Percentiles rank a stretch among this genome's conserved stretches.
These are phyloP conservation scores for Urosaurus nigricauda DNA, from an alignment of 2,797 vertebrate species.

Conservation along the genomic window DNA sequence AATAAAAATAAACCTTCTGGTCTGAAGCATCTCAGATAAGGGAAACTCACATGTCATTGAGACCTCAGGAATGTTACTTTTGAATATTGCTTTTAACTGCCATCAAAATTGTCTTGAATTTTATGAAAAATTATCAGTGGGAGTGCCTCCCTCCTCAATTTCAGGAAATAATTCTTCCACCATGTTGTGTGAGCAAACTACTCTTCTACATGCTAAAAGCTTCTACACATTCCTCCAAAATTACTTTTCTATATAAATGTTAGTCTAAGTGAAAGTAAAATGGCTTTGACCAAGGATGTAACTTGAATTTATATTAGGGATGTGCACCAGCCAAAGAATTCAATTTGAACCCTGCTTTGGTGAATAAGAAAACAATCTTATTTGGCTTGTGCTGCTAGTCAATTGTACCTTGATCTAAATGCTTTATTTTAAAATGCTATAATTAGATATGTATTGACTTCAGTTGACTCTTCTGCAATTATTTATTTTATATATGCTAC, in stretches of 20 bases:
- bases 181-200: no score
- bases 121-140: no score
- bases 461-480: background rate
- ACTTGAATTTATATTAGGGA: slow-evolving; percentile 31
- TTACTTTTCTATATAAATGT: background rate
- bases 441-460: background rate
- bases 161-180: background rate
- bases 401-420: background rate
- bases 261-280: slow-evolving; percentile 55
- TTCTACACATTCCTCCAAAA: background rate
- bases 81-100: background rate
- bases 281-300: slow-evolving; percentile 41
- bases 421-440: background rate
- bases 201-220: background rate
- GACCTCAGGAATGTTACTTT: background rate
- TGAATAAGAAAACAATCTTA: no score
- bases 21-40: no score
- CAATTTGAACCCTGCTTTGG: no score
- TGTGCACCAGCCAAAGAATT: no score
- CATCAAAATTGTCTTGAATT: background rate
- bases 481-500: background rate
- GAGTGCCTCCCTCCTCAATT: background rate
- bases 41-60: no score
- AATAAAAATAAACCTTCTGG: no score
- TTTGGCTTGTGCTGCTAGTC: no score